Evolutionary conservation across 1,140 invertebrate species (phyloP).

Genomic region (Drosophila pseudoobscura): DNA sequence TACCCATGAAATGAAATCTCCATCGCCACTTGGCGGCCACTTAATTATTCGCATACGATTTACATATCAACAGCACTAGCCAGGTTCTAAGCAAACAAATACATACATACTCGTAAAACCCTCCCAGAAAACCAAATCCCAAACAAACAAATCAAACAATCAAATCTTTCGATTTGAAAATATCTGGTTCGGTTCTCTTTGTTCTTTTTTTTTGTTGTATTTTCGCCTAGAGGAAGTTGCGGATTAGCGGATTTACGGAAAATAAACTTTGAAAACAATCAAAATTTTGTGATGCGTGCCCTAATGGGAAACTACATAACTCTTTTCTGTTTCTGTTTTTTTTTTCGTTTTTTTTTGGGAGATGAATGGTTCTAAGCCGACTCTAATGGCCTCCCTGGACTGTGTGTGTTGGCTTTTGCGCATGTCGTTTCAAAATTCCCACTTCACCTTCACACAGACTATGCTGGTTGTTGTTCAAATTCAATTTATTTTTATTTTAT

Average conservation of each 20-base stretch:
- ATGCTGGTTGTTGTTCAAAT: slow-evolving; percentile 55
- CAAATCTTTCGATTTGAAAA: slow-evolving; percentile 7
- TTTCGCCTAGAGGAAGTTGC: slow-evolving; percentile 51
- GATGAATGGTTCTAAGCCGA: slow-evolving; percentile 50
- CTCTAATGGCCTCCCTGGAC: slow-evolving; percentile 28
- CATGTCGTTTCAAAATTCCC: slow-evolving; percentile 53
- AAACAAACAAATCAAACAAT: slow-evolving; percentile 27
- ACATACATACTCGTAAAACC: neutral
- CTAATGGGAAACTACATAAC: slow-evolving; percentile 30
- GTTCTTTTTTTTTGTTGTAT: slow-evolving; percentile 20
- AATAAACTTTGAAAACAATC: slow-evolving; percentile 50
- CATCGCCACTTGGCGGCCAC: slow-evolving; percentile 38
- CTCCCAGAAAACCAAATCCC: too few relatives aligned
- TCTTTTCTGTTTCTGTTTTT: neutral
- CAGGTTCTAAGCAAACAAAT: slow-evolving; percentile 38
- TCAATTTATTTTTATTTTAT: slow-evolving; percentile 69
- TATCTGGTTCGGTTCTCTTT: slow-evolving; percentile 10
- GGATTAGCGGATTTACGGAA: slow-evolving; percentile 49
- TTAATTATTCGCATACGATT: slow-evolving; percentile 49
- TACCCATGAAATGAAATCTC: slow-evolving; percentile 16
- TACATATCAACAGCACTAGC: neutral
- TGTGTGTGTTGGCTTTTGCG: slow-evolving; percentile 16
- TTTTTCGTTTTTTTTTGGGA: neutral
- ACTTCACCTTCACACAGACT: slow-evolving; percentile 60
- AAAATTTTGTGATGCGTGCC: slow-evolving; percentile 37